These are phyloP conservation scores for Campodea augens DNA, from an alignment of 1,140 invertebrate genomes.

Conservation along the genomic window DNA sequence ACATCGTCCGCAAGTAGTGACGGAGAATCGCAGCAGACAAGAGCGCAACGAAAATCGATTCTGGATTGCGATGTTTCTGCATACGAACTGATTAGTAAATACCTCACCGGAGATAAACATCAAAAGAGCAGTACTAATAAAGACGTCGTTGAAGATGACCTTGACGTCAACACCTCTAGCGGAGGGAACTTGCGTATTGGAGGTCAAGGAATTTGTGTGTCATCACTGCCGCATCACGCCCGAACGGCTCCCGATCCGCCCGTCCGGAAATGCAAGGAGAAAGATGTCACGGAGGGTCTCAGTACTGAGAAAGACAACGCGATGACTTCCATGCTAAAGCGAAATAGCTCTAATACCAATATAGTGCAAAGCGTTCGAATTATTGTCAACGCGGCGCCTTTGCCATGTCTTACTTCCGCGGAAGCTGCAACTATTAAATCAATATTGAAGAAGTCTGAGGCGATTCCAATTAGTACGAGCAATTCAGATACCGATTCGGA, in stretches of 20 bases:
- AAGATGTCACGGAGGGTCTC: too few species aligned
- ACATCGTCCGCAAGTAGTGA: slow-evolving; percentile 51
- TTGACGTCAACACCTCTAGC: slow-evolving; percentile 24
- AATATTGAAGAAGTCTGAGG: slow-evolving; percentile 41
- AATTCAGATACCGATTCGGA: slow-evolving; percentile 17
- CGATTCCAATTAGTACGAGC: slow-evolving; percentile 15
- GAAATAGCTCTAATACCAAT: too few species aligned
- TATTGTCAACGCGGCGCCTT: background rate
- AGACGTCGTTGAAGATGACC: slow-evolving; percentile 7
- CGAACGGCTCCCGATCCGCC: too few species aligned
- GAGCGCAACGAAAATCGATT: slow-evolving; percentile 49
- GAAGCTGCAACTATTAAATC: slow-evolving; percentile 33
- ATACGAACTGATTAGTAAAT: slow-evolving; percentile 45
- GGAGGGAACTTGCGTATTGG: slow-evolving; percentile 4
- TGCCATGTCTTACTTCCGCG: background rate
- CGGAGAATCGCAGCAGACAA: slow-evolving; percentile 46
- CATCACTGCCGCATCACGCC: background rate
- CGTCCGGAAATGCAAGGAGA: too few species aligned
- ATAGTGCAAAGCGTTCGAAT: too few species aligned
- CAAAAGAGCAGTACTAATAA: slow-evolving; percentile 10
- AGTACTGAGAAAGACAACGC: too few species aligned
- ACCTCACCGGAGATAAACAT: slow-evolving; percentile 19
- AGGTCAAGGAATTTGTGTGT: slow-evolving; percentile 9
- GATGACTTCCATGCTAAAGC: too few species aligned
- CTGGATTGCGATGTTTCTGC: slow-evolving; percentile 68